A percentile compares a stretch with the other conserved stretches of the same genome.
Conservation (phyloP, 2,888 invertebrate genomes). For the Drosophila rubida region DNA sequence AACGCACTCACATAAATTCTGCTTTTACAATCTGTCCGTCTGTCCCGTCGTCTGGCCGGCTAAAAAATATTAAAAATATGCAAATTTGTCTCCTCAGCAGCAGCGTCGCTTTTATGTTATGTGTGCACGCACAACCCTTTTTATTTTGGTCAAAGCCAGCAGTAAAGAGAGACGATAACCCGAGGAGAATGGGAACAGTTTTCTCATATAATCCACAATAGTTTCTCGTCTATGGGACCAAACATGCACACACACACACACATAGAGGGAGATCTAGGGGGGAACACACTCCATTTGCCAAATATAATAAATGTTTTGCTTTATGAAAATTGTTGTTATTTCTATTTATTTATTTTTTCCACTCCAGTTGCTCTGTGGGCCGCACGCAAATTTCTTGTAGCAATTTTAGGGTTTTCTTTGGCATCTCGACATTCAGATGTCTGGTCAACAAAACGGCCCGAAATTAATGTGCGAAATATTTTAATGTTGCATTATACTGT, state of each 20-base stretch:
- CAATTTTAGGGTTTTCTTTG: conserved; percentile 32
- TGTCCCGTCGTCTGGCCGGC: conserved; percentile 24
- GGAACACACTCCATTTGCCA: conserved; percentile 70
- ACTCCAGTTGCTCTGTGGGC: conserved; percentile 38
- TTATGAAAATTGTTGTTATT: conserved; percentile 57
- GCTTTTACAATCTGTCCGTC: conserved; percentile 36
- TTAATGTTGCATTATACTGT: conserved; percentile 60
- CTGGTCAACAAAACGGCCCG: conserved; percentile 54
- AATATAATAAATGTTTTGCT: conserved; percentile 76
- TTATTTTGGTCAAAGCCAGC: conserved; percentile 50
- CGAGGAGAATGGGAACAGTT: conserved; percentile 1
- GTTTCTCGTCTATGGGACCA: conserved; percentile 23
- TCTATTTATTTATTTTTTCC: conserved; percentile 18
- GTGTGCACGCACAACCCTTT: conserved; percentile 70
- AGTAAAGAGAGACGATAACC: conserved; percentile 18
- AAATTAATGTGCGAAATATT: conserved; percentile 73
- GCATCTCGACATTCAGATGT: conserved; percentile 38
- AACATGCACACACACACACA: neutral
- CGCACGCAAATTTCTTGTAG: conserved; percentile 39
- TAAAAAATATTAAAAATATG: conserved; percentile 78
- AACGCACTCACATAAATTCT: conserved; percentile 73
- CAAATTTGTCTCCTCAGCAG: conserved; percentile 64
- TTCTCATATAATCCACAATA: conserved; percentile 44
- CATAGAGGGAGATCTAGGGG: no score
- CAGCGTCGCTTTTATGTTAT: conserved; percentile 61